Base-by-base conservation (phyloP, 2,797 vertebrate species). In the Lacerta bilineata region DNA sequence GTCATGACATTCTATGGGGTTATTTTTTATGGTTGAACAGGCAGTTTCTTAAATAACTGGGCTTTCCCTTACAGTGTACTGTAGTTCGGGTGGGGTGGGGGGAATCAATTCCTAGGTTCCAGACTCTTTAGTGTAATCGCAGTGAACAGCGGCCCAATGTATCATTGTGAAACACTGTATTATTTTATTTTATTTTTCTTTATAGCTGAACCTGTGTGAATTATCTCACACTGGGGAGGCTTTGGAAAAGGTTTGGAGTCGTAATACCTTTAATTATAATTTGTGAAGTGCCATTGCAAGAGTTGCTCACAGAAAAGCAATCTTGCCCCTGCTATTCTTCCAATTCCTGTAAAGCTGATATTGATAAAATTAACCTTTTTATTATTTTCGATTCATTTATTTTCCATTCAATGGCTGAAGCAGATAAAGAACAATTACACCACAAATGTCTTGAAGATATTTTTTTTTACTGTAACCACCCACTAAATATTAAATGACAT, bases 11-110 rank as follows among this genome's bases (percentile, higher is more conserved):
- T 20, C 33, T 77, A 89, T 68, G 25, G 17, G 20, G 89, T 41
- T 72, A 85, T 80, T 83, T 86, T 86, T 91, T 88, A 79, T 43
- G 9, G 71, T 11, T 3, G 85, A 86, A 88, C 85, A 93, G 20
- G 2, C 69, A 86, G 36, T 29, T n/a, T 89, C 13, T 59, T 80
- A 93, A 89, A 75, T 33, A 86, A 66, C 15, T 15, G 11, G 5
- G 8, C 3, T 80, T 93, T 92, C 90, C 39, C 71, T 91, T 46
- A 59, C 27, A 74, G 59, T 13, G 33, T 78, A n/a, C 29, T 87
- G 41, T 23, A 92, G 69, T 76, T 87, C 13, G 84, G 76, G 88
- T 8, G 39, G 5, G 39, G 39, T 33, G 39, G 39, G 39, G 39
- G 4, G 93, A 90, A 84, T 72, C 50, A 83, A 79, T 59, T 39